These are phyloP conservation scores for Callipepla squamata DNA, from an alignment of 2,113 vertebrate genomes.

Conservation along the genomic window DNA sequence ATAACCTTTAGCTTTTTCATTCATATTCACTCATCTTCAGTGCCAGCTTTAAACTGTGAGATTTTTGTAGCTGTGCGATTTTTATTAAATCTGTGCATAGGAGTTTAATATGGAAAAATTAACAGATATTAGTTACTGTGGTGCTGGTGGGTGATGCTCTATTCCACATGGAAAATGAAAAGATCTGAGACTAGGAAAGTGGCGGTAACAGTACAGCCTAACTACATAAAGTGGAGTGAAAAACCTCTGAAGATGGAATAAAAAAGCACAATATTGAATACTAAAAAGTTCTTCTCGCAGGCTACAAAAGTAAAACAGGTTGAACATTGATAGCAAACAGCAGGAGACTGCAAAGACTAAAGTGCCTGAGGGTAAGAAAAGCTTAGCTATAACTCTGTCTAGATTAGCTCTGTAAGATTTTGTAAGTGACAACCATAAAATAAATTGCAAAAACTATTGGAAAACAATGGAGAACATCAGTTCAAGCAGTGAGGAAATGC, in stretches of 20 bases:
- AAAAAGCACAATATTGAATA: neutral
- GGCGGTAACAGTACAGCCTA: neutral
- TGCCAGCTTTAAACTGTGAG: neutral
- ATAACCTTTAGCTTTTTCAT: neutral
- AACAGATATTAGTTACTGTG: neutral
- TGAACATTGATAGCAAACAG: conserved; percentile 13
- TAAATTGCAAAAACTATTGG: neutral
- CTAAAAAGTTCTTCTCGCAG: neutral
- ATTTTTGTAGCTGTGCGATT: neutral
- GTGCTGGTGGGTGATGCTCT: neutral
- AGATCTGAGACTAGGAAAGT: neutral
- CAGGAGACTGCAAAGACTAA: neutral
- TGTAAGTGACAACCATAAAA: neutral
- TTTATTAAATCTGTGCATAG: neutral
- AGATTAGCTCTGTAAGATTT: conserved; percentile 16
- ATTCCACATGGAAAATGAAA: neutral
- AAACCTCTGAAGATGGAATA: conserved; percentile 5
- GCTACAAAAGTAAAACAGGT: neutral
- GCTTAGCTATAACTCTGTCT: conserved; percentile 5
- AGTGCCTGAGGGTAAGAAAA: conserved; percentile 21
- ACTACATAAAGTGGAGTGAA: neutral
- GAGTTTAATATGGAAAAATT: neutral
- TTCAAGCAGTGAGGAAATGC: neutral
- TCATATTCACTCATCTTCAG: neutral
- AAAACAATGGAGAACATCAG: neutral